Evolutionary conservation across 1,140 invertebrate species (phyloP).

Genomic region (Fopius arisanus): DNA sequence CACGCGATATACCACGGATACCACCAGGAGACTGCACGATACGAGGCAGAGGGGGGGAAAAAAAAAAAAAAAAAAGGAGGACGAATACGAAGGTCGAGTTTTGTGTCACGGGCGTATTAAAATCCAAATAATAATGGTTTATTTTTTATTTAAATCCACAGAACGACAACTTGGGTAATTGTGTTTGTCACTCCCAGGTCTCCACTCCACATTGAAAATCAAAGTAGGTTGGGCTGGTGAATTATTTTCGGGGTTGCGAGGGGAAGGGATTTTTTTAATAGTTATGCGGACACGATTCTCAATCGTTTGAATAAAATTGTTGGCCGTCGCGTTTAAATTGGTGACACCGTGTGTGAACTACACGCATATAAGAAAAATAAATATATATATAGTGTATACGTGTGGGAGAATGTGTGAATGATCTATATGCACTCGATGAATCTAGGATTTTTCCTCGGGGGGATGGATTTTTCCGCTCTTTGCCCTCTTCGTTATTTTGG

Average conservation of each 20-base stretch:
- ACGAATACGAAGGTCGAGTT: background rate
- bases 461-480: background rate
- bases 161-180: no score
- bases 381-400: conserved; percentile 7
- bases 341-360: background rate
- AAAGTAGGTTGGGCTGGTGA: no score
- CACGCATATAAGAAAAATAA: background rate
- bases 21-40: no score
- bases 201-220: no score
- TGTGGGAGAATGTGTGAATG: background rate
- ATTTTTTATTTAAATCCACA: no score
- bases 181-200: no score
- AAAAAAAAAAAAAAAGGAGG: background rate
- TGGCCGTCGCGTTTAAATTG: background rate
- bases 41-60: no score
- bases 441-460: background rate
- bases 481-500: background rate
- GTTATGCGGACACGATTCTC: background rate
- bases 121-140: no score
- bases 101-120: background rate
- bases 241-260: no score
- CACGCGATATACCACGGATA: no score
- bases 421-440: background rate
- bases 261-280: background rate
- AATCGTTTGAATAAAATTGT: background rate